Evolutionary conservation across 2,797 vertebrate genomes (phyloP).

Genomic region (Bryconaethiops microstoma): DNA sequence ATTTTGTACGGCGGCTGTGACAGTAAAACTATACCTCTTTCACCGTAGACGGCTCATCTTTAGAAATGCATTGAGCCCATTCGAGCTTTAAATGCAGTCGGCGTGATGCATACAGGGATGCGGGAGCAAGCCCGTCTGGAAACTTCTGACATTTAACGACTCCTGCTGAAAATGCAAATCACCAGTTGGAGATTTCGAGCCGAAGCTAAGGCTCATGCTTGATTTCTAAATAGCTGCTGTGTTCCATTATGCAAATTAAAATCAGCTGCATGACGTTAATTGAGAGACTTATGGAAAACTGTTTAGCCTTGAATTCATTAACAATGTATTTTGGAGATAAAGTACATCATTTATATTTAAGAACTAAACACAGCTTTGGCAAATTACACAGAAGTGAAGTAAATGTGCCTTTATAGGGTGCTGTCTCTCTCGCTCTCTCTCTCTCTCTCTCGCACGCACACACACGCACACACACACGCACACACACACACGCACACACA

Average conservation of each 20-base stretch:
- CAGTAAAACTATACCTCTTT: not conserved
- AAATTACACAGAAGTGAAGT: not conserved
- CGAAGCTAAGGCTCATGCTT: conserved; percentile 9
- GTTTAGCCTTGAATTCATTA: conserved; percentile 20
- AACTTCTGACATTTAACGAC: conserved; percentile 26
- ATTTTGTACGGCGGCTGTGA: no score
- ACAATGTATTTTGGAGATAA: not conserved
- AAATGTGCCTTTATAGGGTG: not conserved
- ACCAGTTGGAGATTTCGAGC: conserved; percentile 4
- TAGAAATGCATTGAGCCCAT: not conserved
- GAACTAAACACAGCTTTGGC: not conserved
- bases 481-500: no score
- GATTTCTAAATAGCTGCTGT: conserved; percentile 22
- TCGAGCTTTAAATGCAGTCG: not conserved
- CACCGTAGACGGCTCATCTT: not conserved
- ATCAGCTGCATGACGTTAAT: conserved; percentile 24
- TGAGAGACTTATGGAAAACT: conserved; percentile 9
- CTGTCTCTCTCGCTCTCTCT: not conserved
- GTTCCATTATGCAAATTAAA: conserved; percentile 33
- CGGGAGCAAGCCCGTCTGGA: not conserved
- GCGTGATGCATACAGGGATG: not conserved
- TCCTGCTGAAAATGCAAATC: conserved; percentile 29
- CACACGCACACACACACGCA: no score
- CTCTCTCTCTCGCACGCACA: not conserved
- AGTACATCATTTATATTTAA: not conserved